Conservation (phyloP, 2,888 invertebrate species). For the Synergus laeviventris region DNA sequence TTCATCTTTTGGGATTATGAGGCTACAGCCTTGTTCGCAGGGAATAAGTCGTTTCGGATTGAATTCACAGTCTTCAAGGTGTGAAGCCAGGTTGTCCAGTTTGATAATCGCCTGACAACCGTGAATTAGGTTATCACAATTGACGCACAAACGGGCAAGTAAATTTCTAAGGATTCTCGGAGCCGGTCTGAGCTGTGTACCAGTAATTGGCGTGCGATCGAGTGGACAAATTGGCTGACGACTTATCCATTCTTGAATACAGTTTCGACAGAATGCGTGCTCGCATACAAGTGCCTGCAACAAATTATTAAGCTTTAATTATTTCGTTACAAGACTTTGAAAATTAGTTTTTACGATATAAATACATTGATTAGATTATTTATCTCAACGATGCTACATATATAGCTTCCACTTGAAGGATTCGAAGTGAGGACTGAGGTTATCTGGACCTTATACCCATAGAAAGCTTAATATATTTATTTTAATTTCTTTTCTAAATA, state of each 20-base stretch:
- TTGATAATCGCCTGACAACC: constrained; percentile 92
- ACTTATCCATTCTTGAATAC: constrained; percentile 96
- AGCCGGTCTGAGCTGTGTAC: constrained; percentile 92
- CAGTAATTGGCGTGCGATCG: constrained; percentile 92
- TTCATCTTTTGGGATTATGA: constrained; percentile 96
- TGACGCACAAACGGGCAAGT: constrained; percentile 90
- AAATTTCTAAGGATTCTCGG: constrained; percentile 95
- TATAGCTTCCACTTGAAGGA: neutral
- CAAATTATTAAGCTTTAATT: constrained; percentile 44
- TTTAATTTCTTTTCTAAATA: too few species aligned
- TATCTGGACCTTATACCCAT: neutral
- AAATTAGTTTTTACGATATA: too few species aligned
- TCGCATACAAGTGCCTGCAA: constrained; percentile 94
- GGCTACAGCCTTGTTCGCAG: constrained; percentile 95
- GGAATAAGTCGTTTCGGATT: constrained; percentile 96
- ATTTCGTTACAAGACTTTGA: neutral
- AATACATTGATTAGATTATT: too few species aligned
- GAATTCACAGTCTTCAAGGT: constrained; percentile 93
- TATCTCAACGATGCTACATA: too few species aligned
- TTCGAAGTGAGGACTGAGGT: neutral
- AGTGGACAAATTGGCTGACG: constrained; percentile 96
- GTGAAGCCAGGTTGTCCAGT: constrained; percentile 89
- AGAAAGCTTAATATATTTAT: neutral
- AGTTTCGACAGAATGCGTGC: constrained; percentile 95
- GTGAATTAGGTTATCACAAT: constrained; percentile 93